phyloP scores from a whole-genome alignment of 2,888 invertebrate species.

The Drosophila setosimentum region DNA sequence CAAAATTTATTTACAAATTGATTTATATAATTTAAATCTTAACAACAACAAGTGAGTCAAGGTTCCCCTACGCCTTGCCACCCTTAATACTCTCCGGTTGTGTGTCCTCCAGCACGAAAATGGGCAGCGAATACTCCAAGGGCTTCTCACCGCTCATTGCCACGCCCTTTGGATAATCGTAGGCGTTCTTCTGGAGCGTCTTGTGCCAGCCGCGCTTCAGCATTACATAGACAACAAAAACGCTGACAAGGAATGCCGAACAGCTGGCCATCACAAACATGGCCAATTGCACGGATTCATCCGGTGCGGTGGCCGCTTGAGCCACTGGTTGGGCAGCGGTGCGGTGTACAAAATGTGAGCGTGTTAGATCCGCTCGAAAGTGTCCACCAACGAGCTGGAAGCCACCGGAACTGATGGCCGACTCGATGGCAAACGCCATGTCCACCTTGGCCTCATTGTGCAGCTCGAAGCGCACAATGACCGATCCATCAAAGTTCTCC shows the following conservation, averaged over 20 bases:
- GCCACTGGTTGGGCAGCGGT: constrained; percentile 70
- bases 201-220: constrained; percentile 88
- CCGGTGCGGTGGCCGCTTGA: constrained; percentile 83
- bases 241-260: constrained; percentile 92
- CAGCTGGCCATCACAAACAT: constrained; percentile 91
- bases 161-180: constrained; percentile 53
- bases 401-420: constrained; percentile 87
- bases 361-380: constrained; percentile 88
- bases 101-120: constrained; percentile 83
- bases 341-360: constrained; percentile 88
- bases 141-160: constrained; percentile 71
- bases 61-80: constrained; percentile 59
- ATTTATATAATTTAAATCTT: constrained; percentile 64
- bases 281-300: constrained; percentile 89
- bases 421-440: constrained; percentile 91
- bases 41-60: constrained; percentile 31
- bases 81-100: constrained; percentile 71
- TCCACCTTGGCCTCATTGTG: constrained; percentile 91
- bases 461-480: constrained; percentile 88
- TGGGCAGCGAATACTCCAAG: constrained; percentile 83
- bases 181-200: constrained; percentile 54
- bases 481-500: constrained; percentile 86
- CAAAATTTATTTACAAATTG: constrained; percentile 72
- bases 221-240: constrained; percentile 90
- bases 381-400: constrained; percentile 80